Evolutionary conservation across 37 sponge, comb jelly and placozoan species (phyloP).

Genomic region (Petrosia ficiformis): DNA sequence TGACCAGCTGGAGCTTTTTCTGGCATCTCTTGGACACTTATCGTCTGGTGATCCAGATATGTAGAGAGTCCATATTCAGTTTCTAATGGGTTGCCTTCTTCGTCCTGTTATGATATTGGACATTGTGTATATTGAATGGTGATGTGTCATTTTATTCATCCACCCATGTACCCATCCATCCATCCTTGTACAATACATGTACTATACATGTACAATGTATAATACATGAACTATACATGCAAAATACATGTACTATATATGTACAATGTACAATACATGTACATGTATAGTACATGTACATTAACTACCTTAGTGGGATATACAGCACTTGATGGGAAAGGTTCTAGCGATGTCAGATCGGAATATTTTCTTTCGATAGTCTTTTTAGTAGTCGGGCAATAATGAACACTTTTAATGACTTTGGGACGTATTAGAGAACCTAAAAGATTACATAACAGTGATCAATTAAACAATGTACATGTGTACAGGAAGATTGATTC

Average conservation of each 20-base stretch:
- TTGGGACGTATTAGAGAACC: constrained; percentile 88
- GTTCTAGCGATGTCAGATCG: constrained; percentile 94
- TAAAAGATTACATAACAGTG: constrained; percentile 3
- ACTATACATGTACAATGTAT: too few species aligned
- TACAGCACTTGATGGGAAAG: constrained; percentile 71
- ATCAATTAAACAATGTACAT: background rate
- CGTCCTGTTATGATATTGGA: constrained; percentile 55
- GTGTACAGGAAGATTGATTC: background rate
- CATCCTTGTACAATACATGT: too few species aligned
- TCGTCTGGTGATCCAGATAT: constrained; percentile 92
- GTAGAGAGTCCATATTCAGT: constrained; percentile 96
- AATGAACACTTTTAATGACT: constrained; percentile 98
- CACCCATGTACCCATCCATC: too few species aligned
- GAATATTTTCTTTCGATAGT: constrained; percentile 89
- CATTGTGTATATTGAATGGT: background rate
- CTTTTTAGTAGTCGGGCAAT: constrained; percentile 96
- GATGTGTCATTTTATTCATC: too few species aligned
- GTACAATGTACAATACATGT: too few species aligned
- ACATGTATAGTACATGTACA: too few species aligned
- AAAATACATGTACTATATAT: too few species aligned
- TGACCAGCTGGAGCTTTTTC: constrained; percentile 98
- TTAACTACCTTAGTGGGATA: constrained; percentile 96
- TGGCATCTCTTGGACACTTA: constrained; percentile 97
- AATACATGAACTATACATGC: too few species aligned
- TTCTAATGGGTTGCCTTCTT: constrained; percentile 94